Percentiles rank a stretch among this genome's conserved stretches.
Evolutionary conservation across 2,113 vertebrate species (phyloP).

Genomic region (Sander lucioperca): DNA sequence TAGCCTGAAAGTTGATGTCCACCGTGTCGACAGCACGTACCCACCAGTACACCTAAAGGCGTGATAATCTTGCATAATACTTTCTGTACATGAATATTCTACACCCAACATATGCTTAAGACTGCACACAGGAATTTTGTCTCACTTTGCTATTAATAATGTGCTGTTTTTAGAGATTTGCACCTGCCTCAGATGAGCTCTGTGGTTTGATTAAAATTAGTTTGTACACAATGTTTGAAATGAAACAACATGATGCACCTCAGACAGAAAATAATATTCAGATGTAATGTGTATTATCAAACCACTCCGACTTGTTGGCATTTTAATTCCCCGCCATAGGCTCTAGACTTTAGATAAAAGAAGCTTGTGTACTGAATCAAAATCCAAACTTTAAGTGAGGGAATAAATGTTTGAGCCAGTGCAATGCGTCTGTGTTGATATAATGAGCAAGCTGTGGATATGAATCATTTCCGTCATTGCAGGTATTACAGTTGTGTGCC

Average conservation of each 20-base stretch:
- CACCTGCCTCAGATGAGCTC: constrained; percentile 22
- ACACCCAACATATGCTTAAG: constrained; percentile 53
- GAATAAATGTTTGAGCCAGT: constrained; percentile 28
- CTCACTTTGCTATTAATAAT: constrained; percentile 51
- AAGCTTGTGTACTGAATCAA: constrained; percentile 36
- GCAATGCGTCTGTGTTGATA: constrained; percentile 25
- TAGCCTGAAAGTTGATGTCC: constrained; percentile 6
- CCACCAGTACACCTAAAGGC: constrained; percentile 48
- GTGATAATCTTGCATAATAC: constrained; percentile 6
- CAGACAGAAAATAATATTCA: constrained; percentile 13
- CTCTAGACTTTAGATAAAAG: constrained; percentile 16
- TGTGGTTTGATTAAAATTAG: constrained; percentile 2
- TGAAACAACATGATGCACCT: not conserved
- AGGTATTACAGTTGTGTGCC: constrained; percentile 63
- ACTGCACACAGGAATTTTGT: constrained; percentile 20
- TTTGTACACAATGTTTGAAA: constrained; percentile 5
- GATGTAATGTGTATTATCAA: constrained; percentile 20
- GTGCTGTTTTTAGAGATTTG: constrained; percentile 38
- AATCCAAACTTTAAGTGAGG: constrained; percentile 24
- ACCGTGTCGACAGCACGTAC: constrained; percentile 8
- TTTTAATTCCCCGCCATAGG: constrained; percentile 4
- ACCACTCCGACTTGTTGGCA: constrained; percentile 5
- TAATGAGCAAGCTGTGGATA: constrained; percentile 57
- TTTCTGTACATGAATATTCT: constrained; percentile 59
- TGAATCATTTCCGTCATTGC: constrained; percentile 68